Evolutionary conservation across 1,140 invertebrate genomes (phyloP).

Genomic region (Apocrypta bakeri): DNA sequence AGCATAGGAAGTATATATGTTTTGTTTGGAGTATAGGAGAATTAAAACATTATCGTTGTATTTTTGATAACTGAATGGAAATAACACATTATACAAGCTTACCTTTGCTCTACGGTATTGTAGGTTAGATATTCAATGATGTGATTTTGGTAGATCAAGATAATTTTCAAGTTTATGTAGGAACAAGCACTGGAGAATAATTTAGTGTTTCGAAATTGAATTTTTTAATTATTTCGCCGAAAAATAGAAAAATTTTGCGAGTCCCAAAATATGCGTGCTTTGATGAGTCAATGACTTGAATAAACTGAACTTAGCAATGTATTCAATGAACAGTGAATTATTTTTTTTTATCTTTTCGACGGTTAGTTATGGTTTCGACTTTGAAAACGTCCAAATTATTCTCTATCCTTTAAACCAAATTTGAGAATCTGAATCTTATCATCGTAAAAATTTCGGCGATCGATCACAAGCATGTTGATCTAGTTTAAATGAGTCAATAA

Average conservation of each 20-base stretch:
- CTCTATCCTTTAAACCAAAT: conserved; percentile 8
- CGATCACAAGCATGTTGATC: too few relatives aligned
- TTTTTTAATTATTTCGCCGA: not conserved
- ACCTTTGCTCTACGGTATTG: too few relatives aligned
- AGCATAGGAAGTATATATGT: too few relatives aligned
- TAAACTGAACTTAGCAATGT: conserved; percentile 16
- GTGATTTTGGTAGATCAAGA: too few relatives aligned
- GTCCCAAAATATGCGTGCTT: not conserved
- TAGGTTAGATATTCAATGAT: too few relatives aligned
- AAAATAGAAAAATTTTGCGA: not conserved
- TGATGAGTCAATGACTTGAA: not conserved
- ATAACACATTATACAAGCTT: too few relatives aligned
- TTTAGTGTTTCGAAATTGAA: not conserved
- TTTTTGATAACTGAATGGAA: too few relatives aligned
- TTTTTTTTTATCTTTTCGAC: not conserved
- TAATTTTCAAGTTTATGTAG: too few relatives aligned
- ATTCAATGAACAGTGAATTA: not conserved
- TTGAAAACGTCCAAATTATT: conserved; percentile 31
- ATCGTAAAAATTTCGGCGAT: conserved; percentile 1
- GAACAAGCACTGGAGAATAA: not conserved
- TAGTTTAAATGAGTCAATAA: too few relatives aligned
- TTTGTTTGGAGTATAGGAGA: too few relatives aligned
- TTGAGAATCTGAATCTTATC: too few relatives aligned
- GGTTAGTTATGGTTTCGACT: not conserved
- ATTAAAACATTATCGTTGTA: too few relatives aligned